Evolutionary conservation across 1,140 invertebrate genomes (phyloP), one percentile per base, ranked within the genome.

Genomic region (Colletes gigas): DNA sequence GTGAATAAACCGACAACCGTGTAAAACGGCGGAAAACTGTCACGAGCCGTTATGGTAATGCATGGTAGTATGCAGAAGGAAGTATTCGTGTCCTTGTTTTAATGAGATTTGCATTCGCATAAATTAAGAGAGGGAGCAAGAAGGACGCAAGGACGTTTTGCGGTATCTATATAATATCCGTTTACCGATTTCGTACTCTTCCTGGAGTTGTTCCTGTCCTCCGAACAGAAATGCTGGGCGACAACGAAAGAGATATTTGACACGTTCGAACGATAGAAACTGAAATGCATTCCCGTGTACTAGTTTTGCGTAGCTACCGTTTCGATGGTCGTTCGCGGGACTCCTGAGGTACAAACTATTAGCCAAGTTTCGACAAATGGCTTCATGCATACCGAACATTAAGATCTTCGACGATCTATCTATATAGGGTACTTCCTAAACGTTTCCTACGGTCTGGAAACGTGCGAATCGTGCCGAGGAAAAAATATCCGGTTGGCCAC

Each of bases 71-170:
- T 72, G 57, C 77, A 69, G 54, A 59, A 83, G 70, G 73, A 68
- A 85, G 73, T 69, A 72, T 84, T 79, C 79, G 71, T 62, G 71
- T 50, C 62, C 72, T 67, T 72, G 72, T 84, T 86, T 84, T 86
- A 86, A 86, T 84, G 82, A 84, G 83, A 67, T 79, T 79, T 79
- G 76, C 79, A 78, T 52, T 75, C 66, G 78, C 73, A 62, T 84
- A 84, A 82, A 86, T 82, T 82, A 76, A 79, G 55, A 50, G 52
- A 69, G 68, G 69, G 12, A 59, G 57, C 3, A n/a, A 54, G 14
- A 66, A 74, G 74, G 44, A 6, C 15, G 12, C 7, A n/a, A 65
- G 57, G 57, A n/a, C n/a, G 15, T 30, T 57, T 78, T 63, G 30
- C 74, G 60, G 67, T 54, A 41, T 72, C 68, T 69, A 67, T 52